Conservation (phyloP, 2,797 vertebrate genomes). For the Polyboroides typus region DNA sequence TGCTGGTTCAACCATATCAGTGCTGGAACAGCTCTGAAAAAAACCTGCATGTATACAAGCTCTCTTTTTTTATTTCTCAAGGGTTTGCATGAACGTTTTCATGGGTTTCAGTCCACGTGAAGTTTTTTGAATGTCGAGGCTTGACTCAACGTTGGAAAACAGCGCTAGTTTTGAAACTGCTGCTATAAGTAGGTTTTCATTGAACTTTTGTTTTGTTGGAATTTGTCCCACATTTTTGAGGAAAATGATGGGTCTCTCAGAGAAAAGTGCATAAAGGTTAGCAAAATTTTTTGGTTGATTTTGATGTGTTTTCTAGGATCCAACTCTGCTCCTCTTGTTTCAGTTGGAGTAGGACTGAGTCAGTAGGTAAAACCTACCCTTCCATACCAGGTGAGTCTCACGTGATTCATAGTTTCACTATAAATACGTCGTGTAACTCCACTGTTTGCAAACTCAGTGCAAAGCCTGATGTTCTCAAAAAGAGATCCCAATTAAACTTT, state of each 20-base stretch:
- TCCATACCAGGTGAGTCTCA: background rate
- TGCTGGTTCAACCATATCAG: background rate
- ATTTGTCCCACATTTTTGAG: background rate
- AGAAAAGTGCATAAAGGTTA: background rate
- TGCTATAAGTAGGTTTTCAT: background rate
- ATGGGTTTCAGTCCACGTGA: background rate
- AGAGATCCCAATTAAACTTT: background rate
- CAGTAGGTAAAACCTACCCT: background rate
- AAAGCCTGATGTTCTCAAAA: background rate
- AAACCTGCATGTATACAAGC: rapidly evolving
- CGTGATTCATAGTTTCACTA: background rate
- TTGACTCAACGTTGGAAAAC: background rate
- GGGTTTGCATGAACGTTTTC: background rate
- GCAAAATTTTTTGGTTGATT: background rate
- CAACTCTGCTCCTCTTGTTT: background rate
- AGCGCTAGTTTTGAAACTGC: background rate
- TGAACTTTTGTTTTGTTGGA: background rate
- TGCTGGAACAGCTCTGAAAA: background rate
- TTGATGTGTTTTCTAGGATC: background rate
- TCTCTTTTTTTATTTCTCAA: background rate
- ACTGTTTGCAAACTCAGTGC: background rate
- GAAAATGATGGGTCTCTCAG: background rate
- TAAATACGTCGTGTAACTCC: background rate
- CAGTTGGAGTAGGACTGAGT: background rate
- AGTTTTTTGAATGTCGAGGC: background rate